A percentile compares a stretch with the other conserved stretches of the same genome.
phyloP scores from a whole-genome alignment of 2,888 invertebrate genomes.

The Xiphydria camelus region DNA sequence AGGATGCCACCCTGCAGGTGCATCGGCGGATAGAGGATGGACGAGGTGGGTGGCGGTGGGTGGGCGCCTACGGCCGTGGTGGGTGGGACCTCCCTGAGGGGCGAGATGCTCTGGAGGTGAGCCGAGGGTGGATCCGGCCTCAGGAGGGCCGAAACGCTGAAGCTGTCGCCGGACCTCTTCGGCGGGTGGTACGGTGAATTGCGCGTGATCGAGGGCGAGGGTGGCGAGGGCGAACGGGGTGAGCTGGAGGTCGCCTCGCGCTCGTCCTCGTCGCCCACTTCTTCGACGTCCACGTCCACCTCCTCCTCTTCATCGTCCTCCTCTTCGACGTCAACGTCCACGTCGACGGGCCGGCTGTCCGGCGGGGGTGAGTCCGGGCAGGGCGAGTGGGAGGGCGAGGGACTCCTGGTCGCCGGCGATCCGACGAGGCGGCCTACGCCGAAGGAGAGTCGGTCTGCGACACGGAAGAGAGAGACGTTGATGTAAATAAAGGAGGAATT shows the following conservation, averaged over 20 bases:
- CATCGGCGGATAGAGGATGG: constrained; percentile 57
- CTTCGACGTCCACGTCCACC: constrained; percentile 54
- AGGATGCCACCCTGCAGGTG: constrained; percentile 53
- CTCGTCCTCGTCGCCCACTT: constrained; percentile 52
- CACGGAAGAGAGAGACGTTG: too few species aligned
- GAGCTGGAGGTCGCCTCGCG: constrained; percentile 44
- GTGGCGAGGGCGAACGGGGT: constrained; percentile 43
- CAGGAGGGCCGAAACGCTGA: constrained; percentile 81
- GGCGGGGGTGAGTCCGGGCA: constrained; percentile 50
- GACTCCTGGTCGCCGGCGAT: constrained; percentile 49
- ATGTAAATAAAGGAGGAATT: too few species aligned
- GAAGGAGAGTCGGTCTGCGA: constrained; percentile 82
- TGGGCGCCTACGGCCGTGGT: constrained; percentile 58
- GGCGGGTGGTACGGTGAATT: constrained; percentile 47
- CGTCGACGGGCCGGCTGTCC: constrained; percentile 44
- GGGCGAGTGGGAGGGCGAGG: constrained; percentile 50
- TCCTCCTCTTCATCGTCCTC: constrained; percentile 47
- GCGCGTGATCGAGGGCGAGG: constrained; percentile 24
- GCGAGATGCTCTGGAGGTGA: constrained; percentile 60
- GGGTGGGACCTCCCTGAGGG: constrained; percentile 51
- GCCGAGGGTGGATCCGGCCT: constrained; percentile 76
- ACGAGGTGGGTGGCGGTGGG: constrained; percentile 60
- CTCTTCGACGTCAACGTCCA: constrained; percentile 51
- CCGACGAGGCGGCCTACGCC: constrained; percentile 79
- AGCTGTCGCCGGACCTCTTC: constrained; percentile 76